A percentile compares a stretch with the other conserved stretches of the same genome.
Conservation (phyloP, 2,888 invertebrate genomes). For the Nomada flava region DNA sequence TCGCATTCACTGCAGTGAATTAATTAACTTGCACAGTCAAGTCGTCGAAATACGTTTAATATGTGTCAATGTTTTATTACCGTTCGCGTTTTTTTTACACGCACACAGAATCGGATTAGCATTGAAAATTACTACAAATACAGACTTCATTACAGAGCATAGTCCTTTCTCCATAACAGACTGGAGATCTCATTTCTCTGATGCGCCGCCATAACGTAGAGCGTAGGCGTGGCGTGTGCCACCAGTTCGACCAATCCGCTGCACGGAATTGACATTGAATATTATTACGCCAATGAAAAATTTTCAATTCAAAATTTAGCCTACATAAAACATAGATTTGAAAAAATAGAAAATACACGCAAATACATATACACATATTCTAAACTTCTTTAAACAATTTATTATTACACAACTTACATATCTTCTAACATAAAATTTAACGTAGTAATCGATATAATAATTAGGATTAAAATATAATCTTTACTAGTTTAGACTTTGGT, state of each 20-base stretch:
- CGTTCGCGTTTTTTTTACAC: slow-evolving; percentile 41
- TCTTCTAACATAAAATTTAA: background rate
- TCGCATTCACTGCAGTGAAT: slow-evolving; percentile 56
- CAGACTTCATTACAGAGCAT: slow-evolving; percentile 55
- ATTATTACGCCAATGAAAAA: slow-evolving; percentile 38
- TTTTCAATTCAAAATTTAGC: slow-evolving; percentile 52
- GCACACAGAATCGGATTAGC: slow-evolving; percentile 32
- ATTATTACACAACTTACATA: background rate
- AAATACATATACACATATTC: background rate
- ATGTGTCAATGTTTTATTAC: slow-evolving; percentile 40
- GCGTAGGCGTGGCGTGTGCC: slow-evolving; percentile 67
- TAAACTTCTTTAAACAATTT: slow-evolving; percentile 19
- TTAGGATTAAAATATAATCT: background rate
- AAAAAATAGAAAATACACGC: slow-evolving; percentile 15
- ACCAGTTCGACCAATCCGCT: slow-evolving; percentile 55
- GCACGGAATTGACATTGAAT: slow-evolving; percentile 50
- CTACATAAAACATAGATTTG: background rate
- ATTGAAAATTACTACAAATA: slow-evolving; percentile 50
- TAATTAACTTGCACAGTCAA: slow-evolving; percentile 36
- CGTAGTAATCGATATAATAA: background rate
- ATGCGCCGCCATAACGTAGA: slow-evolving; percentile 63
- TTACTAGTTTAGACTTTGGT: background rate
- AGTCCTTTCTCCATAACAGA: slow-evolving; percentile 61
- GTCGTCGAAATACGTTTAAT: background rate
- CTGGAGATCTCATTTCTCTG: slow-evolving; percentile 59